A percentile compares a stretch with the other conserved stretches of the same genome.
phyloP scores from a whole-genome alignment of 2,113 vertebrate species.

The Paramormyrops kingsleyae region DNA sequence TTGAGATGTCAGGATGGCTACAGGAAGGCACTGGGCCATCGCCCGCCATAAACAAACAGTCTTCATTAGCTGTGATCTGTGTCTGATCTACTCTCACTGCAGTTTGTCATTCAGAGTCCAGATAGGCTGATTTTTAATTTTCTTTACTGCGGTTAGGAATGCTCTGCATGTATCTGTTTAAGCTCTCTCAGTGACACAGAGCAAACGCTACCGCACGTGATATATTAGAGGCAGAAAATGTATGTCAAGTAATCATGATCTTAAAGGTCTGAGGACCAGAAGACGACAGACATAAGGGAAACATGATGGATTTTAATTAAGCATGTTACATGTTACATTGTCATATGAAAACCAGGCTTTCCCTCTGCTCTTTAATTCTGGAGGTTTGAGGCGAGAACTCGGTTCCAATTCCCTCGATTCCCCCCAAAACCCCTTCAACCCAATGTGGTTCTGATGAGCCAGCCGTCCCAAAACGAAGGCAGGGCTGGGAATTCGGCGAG shows the following conservation, averaged over 20 bases:
- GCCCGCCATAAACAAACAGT: not conserved
- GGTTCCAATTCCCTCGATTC: constrained; percentile 4
- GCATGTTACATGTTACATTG: not conserved
- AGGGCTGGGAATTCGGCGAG: constrained; percentile 35
- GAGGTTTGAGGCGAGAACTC: not conserved
- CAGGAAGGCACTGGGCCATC: not conserved
- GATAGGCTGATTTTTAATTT: not conserved
- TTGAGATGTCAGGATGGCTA: not conserved
- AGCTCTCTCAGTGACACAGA: not conserved
- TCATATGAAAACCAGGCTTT: not conserved
- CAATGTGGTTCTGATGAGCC: constrained; percentile 28
- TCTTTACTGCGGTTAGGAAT: not conserved
- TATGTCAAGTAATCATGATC: not conserved
- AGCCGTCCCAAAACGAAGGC: not conserved
- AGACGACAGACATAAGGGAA: not conserved
- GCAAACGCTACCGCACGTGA: not conserved
- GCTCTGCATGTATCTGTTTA: not conserved
- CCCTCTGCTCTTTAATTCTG: not conserved
- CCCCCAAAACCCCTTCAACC: constrained; percentile 28
- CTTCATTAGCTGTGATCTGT: not conserved
- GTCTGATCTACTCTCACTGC: not conserved
- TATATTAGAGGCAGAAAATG: not conserved
- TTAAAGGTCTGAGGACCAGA: not conserved
- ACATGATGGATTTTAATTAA: not conserved
- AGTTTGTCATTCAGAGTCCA: not conserved